These are phyloP conservation scores for Sycophaga agraensis DNA, from an alignment of 1,140 invertebrate genomes.

Conservation along the genomic window DNA sequence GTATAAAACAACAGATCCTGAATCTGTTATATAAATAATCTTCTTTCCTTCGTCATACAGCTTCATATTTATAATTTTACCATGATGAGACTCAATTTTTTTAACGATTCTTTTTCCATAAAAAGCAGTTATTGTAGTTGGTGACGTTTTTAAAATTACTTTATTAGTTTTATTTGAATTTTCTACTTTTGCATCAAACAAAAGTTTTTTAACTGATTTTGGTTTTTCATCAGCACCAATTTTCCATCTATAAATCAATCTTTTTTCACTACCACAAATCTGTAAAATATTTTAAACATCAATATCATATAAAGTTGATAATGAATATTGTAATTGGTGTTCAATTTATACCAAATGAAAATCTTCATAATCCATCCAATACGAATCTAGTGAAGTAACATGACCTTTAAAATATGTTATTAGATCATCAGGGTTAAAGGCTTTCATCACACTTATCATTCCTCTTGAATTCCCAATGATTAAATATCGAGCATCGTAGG, in stretches of 20 bases:
- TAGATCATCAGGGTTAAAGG: slow-evolving; percentile 30
- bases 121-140: slow-evolving; percentile 40
- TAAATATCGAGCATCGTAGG: slow-evolving; percentile 48
- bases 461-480: slow-evolving; percentile 47
- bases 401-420: slow-evolving; percentile 46
- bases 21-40: slow-evolving; percentile 44
- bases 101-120: slow-evolving; percentile 31
- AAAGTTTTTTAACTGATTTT: slow-evolving; percentile 37
- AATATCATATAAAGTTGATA: neutral
- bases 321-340: neutral
- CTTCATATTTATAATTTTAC: slow-evolving; percentile 44
- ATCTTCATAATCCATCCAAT: slow-evolving; percentile 40
- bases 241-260: slow-evolving; percentile 46
- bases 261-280: slow-evolving; percentile 49
- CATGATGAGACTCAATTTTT: slow-evolving; percentile 35
- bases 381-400: slow-evolving; percentile 48
- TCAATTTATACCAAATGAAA: slow-evolving; percentile 42
- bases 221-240: slow-evolving; percentile 38
- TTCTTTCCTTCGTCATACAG: slow-evolving; percentile 37
- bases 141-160: slow-evolving; percentile 40
- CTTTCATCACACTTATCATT: slow-evolving; percentile 43
- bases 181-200: slow-evolving; percentile 47
- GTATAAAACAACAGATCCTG: slow-evolving; percentile 33
- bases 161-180: slow-evolving; percentile 36
- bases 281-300: slow-evolving; percentile 31